phyloP scores from a whole-genome alignment of 2,113 vertebrate species.

The Xiphophorus couchianus region DNA sequence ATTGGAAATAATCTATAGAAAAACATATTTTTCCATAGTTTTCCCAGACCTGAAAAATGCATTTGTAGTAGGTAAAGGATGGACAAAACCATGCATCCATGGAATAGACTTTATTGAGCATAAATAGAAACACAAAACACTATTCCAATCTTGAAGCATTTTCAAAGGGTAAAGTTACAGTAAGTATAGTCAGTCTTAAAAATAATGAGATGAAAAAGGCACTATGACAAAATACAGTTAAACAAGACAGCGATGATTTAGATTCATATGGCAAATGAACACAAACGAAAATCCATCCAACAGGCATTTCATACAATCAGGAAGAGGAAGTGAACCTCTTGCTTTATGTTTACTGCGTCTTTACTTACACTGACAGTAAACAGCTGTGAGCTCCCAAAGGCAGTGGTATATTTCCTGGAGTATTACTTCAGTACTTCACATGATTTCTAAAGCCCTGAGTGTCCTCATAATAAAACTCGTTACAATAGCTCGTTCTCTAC shows the following conservation, averaged over 20 bases:
- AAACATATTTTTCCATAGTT: background rate
- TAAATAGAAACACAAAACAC: constrained; percentile 45
- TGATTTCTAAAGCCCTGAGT: constrained; percentile 46
- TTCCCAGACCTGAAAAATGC: background rate
- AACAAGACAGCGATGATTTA: constrained; percentile 32
- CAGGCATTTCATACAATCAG: background rate
- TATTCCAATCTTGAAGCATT: constrained; percentile 22
- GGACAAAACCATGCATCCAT: constrained; percentile 10
- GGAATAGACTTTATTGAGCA: constrained; percentile 61
- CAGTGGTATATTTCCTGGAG: constrained; percentile 41
- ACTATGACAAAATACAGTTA: constrained; percentile 43
- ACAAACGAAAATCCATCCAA: constrained; percentile 19
- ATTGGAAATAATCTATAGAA: background rate
- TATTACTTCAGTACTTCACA: constrained; percentile 27
- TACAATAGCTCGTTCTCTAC: constrained; percentile 19
- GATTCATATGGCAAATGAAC: constrained; percentile 35
- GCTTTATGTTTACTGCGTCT: constrained; percentile 21
- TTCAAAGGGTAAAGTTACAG: constrained; percentile 28
- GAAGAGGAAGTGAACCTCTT: background rate
- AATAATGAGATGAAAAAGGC: constrained; percentile 37
- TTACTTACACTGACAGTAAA: constrained; percentile 38
- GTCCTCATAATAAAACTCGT: constrained; percentile 25
- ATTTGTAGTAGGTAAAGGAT: constrained; percentile 1
- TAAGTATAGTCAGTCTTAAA: constrained; percentile 33
- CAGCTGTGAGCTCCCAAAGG: constrained; percentile 28